Evolutionary conservation across 2,888 invertebrate species (phyloP), one percentile per base, ranked within the genome.

Genomic region (Ormia ochracea): DNA sequence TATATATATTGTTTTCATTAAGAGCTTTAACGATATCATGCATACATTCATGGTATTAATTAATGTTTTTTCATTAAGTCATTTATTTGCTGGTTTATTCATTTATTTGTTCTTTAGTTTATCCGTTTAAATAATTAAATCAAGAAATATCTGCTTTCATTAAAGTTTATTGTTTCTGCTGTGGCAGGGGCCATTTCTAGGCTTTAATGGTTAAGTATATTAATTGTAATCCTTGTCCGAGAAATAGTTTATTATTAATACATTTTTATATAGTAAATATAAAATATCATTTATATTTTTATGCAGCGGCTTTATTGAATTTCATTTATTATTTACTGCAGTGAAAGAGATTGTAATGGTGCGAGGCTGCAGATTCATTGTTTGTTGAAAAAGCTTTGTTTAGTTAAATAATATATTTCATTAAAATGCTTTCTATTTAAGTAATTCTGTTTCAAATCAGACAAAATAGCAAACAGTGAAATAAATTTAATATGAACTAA

Each of bases 91-190:
- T 14, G 21, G 58, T 26, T 58, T 43, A 43, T 43, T 10, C 19
- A 23, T 50, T 38, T 38, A 50, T n/a, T 33, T 23, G 14, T 52
- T 12, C 26, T 41, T 52, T 41, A 26, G 52, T 52, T 19, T 41
- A 38, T 52, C 28, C 28, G 19, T 21, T 48, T 28, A 48, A 58
- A 48, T 48, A 69, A 48, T 58, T 58, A 58, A 56, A 48, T 48
- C 45, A 26, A 48, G 28, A 6, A 58, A 52, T 48, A 28, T 38
- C 21, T 9, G 31, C 33, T 17, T 38, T 45, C 21, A 45, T 45
- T 45, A 45, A 45, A 45, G 21, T 45, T 48, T 58, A 36, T 36
- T 58, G n/a, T 26, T 45, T 33, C 33, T 38, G 31, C 3, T 45
- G 4, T 31, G 0, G n/a, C 0, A 21, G 12, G 3, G 14, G 3